phyloP scores from a whole-genome alignment of 2,797 vertebrate genomes.

The Sebastes cheni region DNA sequence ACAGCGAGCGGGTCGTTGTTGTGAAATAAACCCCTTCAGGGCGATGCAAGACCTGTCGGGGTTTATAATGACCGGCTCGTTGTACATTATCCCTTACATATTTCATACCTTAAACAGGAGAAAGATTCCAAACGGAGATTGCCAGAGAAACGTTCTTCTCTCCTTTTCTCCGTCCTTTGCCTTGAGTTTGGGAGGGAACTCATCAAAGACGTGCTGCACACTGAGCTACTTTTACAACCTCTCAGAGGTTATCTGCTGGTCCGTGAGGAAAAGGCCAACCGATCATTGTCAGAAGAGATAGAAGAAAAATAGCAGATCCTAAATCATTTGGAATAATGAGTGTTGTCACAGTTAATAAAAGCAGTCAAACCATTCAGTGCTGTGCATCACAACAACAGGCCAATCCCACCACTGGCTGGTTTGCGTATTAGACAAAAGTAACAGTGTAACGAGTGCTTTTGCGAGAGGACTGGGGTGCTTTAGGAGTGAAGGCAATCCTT shows the following conservation, averaged over 20 bases:
- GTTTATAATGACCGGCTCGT: no score
- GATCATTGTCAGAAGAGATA: conserved; percentile 66
- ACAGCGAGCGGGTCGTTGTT: background rate
- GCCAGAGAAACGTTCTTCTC: background rate
- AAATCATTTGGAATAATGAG: conserved; percentile 76
- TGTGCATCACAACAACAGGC: conserved; percentile 50
- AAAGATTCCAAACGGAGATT: background rate
- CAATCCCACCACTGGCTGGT: conserved; percentile 16
- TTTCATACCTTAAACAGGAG: background rate
- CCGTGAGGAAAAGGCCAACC: conserved; percentile 58
- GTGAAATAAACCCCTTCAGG: background rate
- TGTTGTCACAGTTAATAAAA: conserved; percentile 70
- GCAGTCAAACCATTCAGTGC: conserved; percentile 40
- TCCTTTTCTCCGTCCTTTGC: background rate
- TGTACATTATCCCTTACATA: background rate
- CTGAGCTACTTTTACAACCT: conserved; percentile 25
- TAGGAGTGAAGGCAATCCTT: conserved; percentile 45
- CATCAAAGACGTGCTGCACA: conserved; percentile 38
- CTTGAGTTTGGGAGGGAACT: conserved; percentile 10
- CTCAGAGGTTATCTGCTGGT: conserved; percentile 61
- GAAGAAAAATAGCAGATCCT: conserved; percentile 49
- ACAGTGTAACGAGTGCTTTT: conserved; percentile 20
- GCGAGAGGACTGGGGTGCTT: conserved; percentile 11
- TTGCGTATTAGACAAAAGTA: conserved; percentile 51
- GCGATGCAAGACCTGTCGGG: background rate